Percentiles rank a stretch among this genome's conserved stretches.
These are phyloP conservation scores for Lepidochrysops patricia DNA, from an alignment of 2,888 invertebrate species.

Conservation along the genomic window DNA sequence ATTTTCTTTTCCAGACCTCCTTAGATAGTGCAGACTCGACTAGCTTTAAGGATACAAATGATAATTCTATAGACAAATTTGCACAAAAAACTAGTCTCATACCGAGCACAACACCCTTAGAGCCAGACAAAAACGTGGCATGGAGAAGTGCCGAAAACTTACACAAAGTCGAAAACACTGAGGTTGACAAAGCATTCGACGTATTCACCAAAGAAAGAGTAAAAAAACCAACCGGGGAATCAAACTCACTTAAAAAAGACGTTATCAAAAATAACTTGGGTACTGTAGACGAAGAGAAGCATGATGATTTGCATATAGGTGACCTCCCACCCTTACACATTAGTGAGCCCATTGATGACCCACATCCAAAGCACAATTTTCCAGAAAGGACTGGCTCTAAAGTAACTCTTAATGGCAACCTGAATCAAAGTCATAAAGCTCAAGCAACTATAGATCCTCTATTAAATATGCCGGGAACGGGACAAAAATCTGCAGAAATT, in stretches of 20 bases:
- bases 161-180: constrained; percentile 29
- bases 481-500: constrained; percentile 19
- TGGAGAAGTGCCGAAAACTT: constrained; percentile 51
- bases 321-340: constrained; percentile 19
- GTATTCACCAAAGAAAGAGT: constrained; percentile 62
- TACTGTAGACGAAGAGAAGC: constrained; percentile 54
- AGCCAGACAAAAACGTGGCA: constrained; percentile 42
- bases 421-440: constrained; percentile 18
- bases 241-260: constrained; percentile 42
- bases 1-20: constrained; percentile 47
- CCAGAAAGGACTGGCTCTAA: constrained; percentile 27
- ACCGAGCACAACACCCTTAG: constrained; percentile 52
- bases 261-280: constrained; percentile 50
- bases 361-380: constrained; percentile 12
- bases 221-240: constrained; percentile 44
- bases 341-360: background rate
- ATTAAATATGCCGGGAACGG: constrained; percentile 19
- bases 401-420: background rate
- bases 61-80: constrained; percentile 29
- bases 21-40: constrained; percentile 49
- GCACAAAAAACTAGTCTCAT: constrained; percentile 26
- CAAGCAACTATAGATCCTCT: constrained; percentile 23
- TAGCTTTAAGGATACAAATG: constrained; percentile 43
- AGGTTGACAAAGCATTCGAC: constrained; percentile 65
- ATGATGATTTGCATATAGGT: constrained; percentile 38